Conservation (phyloP, 2,113 vertebrate genomes). For the Tringa solitaria region DNA sequence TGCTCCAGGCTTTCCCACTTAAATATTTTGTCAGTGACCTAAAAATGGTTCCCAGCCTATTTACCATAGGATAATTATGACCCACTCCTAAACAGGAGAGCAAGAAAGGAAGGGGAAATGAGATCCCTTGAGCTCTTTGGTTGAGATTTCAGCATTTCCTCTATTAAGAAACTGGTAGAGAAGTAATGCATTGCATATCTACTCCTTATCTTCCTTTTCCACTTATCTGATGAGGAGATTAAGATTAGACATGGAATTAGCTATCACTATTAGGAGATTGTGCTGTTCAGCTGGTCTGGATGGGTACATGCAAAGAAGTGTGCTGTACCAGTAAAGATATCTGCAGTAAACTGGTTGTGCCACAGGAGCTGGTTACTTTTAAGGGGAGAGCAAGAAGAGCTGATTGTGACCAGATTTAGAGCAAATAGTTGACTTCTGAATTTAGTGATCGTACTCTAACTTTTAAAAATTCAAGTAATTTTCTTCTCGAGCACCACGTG, state of each 20-base stretch:
- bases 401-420: not conserved
- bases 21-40: slow-evolving; percentile 32
- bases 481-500: not conserved
- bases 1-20: slow-evolving; percentile 2
- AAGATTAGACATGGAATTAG: not conserved
- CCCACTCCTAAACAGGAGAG: not conserved
- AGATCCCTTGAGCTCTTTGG: not conserved
- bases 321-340: not conserved
- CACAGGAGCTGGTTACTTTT: not conserved
- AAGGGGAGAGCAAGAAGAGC: not conserved
- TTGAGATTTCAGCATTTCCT: not conserved
- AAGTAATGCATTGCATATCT: not conserved
- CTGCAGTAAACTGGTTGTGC: not conserved
- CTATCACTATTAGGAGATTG: not conserved
- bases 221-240: not conserved
- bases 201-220: not conserved
- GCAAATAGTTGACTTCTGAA: not conserved
- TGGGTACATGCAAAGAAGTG: not conserved
- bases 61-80: not conserved
- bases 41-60: slow-evolving; percentile 3
- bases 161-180: not conserved
- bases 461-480: not conserved
- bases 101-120: not conserved
- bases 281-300: not conserved
- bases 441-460: not conserved